phyloP scores from a whole-genome alignment of 1,140 invertebrate genomes.

The Lysiphlebus fabarum region DNA sequence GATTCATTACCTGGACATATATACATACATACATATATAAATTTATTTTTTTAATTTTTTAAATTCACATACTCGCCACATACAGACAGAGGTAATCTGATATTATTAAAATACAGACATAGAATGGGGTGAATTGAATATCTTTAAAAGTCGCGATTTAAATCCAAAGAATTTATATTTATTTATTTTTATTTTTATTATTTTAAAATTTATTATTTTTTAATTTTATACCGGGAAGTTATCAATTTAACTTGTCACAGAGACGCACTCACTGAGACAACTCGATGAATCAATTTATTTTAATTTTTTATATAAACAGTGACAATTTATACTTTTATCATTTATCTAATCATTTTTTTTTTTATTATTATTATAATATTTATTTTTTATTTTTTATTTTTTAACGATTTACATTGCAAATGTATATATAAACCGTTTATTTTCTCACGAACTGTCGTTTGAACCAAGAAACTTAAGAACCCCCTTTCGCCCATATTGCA shows the following conservation, averaged over 20 bases:
- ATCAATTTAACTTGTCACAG: too few relatives aligned
- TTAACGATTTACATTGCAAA: background rate
- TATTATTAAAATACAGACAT: too few relatives aligned
- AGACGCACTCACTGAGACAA: background rate
- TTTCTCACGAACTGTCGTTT: constrained; percentile 28
- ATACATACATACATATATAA: constrained; percentile 1
- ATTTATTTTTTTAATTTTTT: too few relatives aligned
- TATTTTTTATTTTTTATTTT: constrained; percentile 8
- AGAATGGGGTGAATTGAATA: background rate
- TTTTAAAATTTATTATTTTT: too few relatives aligned
- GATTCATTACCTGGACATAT: constrained; percentile 39
- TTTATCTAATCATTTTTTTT: background rate
- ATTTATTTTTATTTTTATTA: background rate
- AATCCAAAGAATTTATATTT: background rate
- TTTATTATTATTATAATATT: too few relatives aligned
- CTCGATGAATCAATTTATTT: constrained; percentile 8
- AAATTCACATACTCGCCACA: background rate
- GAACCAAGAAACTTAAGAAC: constrained; percentile 12
- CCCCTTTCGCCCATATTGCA: constrained; percentile 18
- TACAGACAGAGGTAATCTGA: background rate
- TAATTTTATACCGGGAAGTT: background rate
- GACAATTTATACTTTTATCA: constrained; percentile 7
- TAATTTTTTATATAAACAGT: constrained; percentile 1
- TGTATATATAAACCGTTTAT: background rate
- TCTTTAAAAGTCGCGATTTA: background rate